Conservation (phyloP, 1,140 invertebrate species). For the Drosophila pallidifrons region DNA sequence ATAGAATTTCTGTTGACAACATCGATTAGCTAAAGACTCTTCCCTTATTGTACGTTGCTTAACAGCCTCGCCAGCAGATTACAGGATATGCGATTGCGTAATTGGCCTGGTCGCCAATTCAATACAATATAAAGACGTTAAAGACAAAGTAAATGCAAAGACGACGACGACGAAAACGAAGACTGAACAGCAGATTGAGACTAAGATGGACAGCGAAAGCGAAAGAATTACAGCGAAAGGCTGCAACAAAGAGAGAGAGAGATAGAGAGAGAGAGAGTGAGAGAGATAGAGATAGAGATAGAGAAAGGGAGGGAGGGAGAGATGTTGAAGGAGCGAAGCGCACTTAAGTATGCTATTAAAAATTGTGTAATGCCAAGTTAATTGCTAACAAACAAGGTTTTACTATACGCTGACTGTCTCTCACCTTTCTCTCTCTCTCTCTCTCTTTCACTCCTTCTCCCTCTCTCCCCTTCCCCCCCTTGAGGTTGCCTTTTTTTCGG, state of each 20-base stretch:
- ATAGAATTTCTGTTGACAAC: too few relatives aligned
- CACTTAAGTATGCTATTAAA: constrained; percentile 71
- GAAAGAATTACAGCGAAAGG: not conserved
- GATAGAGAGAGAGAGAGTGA: not conserved
- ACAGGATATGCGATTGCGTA: constrained; percentile 10
- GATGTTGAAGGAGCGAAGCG: constrained; percentile 1
- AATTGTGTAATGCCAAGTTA: constrained; percentile 74
- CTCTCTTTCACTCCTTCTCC: not conserved
- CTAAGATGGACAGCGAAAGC: not conserved
- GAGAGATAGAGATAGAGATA: constrained; percentile 27
- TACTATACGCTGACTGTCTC: too few relatives aligned
- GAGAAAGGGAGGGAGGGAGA: not conserved
- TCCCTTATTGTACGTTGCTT: too few relatives aligned
- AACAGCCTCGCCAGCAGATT: too few relatives aligned
- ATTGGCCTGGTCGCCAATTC: constrained; percentile 35
- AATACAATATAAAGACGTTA: constrained; percentile 15
- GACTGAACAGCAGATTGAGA: not conserved
- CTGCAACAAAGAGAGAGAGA: not conserved
- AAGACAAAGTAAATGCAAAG: not conserved
- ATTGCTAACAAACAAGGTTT: constrained; percentile 70
- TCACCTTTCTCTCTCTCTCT: not conserved
- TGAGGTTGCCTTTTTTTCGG: constrained; percentile 37
- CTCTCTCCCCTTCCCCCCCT: not conserved
- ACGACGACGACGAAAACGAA: not conserved
- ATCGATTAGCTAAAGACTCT: too few relatives aligned